Evolutionary conservation across 2,113 vertebrate species (phyloP).

Genomic region (Onychorhynchus coronatus): DNA sequence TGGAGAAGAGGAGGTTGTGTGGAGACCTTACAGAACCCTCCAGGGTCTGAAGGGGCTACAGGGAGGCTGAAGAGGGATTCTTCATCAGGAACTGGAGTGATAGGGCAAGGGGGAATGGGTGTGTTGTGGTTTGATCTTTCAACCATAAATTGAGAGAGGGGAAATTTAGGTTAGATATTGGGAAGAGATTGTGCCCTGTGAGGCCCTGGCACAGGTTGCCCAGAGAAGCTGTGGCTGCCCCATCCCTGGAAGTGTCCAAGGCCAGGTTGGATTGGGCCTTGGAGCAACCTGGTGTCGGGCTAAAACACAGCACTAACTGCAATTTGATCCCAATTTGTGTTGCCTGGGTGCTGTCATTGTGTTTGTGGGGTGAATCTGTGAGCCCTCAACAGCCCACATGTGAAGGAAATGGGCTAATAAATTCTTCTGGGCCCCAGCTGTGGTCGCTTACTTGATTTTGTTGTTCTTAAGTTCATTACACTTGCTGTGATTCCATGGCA

Average conservation of each 20-base stretch:
- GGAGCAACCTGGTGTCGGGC: neutral
- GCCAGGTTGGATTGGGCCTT: rapidly evolving
- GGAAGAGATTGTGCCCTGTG: neutral
- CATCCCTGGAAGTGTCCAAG: neutral
- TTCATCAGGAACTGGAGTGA: neutral
- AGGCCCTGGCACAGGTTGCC: neutral
- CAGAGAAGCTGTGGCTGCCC: neutral
- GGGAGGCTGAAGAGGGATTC: neutral
- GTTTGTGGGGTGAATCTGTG: neutral
- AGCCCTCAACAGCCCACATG: too few relatives aligned
- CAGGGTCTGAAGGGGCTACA: neutral
- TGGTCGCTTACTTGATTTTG: neutral
- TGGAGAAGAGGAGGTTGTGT: neutral
- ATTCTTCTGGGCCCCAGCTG: neutral
- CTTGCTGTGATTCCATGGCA: neutral
- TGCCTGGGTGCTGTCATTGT: neutral
- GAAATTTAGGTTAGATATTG: neutral
- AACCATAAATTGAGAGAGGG: too few relatives aligned
- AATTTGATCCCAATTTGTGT: neutral
- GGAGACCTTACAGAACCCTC: too few relatives aligned
- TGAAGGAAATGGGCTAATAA: neutral
- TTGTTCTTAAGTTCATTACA: neutral
- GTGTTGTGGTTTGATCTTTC: too few relatives aligned
- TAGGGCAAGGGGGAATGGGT: neutral
- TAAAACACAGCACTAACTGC: neutral